Conservation (phyloP, 2,113 vertebrate species). For the Lasiurus borealis region DNA sequence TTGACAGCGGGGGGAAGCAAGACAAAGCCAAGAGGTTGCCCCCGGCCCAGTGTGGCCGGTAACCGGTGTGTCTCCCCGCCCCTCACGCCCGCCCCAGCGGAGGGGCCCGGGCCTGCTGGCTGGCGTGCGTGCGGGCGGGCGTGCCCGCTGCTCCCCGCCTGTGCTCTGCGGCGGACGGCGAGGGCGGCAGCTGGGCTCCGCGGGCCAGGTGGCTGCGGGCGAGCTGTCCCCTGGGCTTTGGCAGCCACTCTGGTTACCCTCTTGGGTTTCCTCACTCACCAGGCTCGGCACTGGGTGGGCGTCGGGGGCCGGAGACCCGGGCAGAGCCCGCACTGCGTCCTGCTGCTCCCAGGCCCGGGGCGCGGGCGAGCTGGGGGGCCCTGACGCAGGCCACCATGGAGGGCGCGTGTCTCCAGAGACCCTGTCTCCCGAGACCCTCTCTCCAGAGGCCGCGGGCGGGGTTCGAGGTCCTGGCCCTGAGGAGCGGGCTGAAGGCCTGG, state of each 20-base stretch:
- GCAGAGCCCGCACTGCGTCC: not conserved
- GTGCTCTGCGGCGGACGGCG: constrained; percentile 54
- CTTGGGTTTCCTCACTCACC: constrained; percentile 81
- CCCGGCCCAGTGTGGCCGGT: not conserved
- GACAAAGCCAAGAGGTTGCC: not conserved
- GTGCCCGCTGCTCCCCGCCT: not conserved
- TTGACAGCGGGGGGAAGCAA: not conserved
- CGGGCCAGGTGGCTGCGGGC: constrained; percentile 80
- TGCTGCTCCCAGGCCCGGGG: not conserved
- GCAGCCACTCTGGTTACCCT: constrained; percentile 76
- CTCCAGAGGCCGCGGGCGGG: not conserved
- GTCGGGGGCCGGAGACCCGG: constrained; percentile 15
- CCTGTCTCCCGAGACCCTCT: constrained; percentile 40
- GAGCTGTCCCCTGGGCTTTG: constrained; percentile 64
- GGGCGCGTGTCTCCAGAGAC: constrained; percentile 16
- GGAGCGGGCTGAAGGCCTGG: constrained; percentile 70
- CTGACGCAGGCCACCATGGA: constrained; percentile 42
- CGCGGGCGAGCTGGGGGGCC: not conserved
- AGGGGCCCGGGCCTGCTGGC: constrained; percentile 1
- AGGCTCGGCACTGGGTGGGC: constrained; percentile 27
- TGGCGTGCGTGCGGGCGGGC: not conserved
- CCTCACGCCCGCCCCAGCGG: fast-evolving
- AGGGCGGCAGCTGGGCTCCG: constrained; percentile 77
- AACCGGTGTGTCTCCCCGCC: not conserved
- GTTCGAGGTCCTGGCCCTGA: constrained; percentile 76